Conservation (phyloP, 1,140 invertebrate genomes). For the Camponotus vicinus region DNA sequence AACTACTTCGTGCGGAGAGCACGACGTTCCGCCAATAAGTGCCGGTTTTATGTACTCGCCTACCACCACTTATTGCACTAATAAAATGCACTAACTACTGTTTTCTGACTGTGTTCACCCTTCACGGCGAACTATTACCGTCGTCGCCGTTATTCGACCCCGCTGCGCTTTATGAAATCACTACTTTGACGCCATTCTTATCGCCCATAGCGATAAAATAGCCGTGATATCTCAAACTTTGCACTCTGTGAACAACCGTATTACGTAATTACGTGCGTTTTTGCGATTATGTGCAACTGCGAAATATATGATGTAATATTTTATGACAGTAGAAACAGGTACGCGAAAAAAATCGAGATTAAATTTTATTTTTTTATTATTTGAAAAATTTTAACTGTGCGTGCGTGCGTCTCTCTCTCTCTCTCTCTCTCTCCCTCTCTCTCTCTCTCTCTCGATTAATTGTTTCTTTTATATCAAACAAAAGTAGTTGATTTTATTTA, state of each 20-base stretch:
- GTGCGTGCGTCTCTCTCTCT: not conserved
- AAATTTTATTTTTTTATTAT: not conserved
- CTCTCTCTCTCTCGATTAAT: not conserved
- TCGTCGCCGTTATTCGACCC: not conserved
- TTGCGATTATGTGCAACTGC: not conserved
- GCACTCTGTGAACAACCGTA: not conserved
- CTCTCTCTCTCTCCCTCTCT: not conserved
- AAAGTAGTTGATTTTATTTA: not conserved
- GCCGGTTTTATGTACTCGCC: conserved; percentile 34
- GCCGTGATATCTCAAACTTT: not conserved
- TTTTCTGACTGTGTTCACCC: conserved; percentile 22
- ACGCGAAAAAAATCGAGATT: not conserved
- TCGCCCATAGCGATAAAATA: not conserved
- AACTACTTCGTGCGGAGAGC: not conserved
- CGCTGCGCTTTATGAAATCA: conserved; percentile 7
- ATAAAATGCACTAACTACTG: not conserved
- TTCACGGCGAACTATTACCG: not conserved
- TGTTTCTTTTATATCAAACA: not conserved
- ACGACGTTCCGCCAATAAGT: conserved; percentile 12
- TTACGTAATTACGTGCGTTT: not conserved
- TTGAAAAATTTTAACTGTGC: not conserved
- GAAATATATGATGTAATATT: not conserved
- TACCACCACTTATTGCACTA: too few relatives aligned
- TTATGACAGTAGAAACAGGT: not conserved
- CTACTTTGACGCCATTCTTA: not conserved